Percentiles rank a stretch among this genome's conserved stretches.
phyloP scores from a whole-genome alignment of 2,113 vertebrate genomes.

The Mastomys natalensis region DNA sequence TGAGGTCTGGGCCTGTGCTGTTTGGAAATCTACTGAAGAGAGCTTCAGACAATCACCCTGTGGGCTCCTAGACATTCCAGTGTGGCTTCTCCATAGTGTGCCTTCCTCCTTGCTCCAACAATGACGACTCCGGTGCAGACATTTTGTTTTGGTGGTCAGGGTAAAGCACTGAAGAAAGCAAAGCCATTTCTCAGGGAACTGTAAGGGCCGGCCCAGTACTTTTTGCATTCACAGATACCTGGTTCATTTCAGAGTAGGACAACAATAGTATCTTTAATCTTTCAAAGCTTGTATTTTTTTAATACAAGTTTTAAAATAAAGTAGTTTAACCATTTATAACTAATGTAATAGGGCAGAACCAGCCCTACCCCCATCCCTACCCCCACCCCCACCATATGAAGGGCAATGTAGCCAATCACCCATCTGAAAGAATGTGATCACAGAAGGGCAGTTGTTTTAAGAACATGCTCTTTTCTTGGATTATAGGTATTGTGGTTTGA shows the following conservation, averaged over 20 bases:
- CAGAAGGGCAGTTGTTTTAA: background rate
- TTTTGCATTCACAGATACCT: background rate
- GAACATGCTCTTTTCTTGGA: background rate
- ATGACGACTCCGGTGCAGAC: background rate
- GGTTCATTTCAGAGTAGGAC: background rate
- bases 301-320: background rate
- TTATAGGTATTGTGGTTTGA: background rate
- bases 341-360: background rate
- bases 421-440: background rate
- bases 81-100: background rate
- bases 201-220: background rate
- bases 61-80: too few relatives aligned
- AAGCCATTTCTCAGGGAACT: background rate
- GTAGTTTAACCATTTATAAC: background rate
- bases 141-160: background rate
- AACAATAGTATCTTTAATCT: background rate
- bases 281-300: background rate
- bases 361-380: background rate
- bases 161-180: background rate
- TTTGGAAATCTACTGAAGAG: background rate
- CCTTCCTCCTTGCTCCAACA: background rate
- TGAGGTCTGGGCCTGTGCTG: background rate
- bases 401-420: background rate
- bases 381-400: background rate
- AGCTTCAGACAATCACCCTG: background rate